Evolutionary conservation across 2,797 vertebrate species (phyloP).

Genomic region (Denticeps clupeoides): DNA sequence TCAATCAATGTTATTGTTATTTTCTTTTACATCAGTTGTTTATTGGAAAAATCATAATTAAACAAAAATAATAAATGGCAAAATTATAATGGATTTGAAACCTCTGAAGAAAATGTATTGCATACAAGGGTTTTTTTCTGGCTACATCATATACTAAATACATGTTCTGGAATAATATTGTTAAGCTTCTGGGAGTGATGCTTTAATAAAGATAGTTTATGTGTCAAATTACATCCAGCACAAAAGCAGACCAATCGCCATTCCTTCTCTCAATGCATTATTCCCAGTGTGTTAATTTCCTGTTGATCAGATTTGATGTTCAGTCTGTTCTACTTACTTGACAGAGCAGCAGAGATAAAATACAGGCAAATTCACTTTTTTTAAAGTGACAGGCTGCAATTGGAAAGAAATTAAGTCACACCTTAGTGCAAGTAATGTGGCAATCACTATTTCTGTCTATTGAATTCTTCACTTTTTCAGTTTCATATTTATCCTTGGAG

Average conservation of each 20-base stretch:
- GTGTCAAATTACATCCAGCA: slow-evolving; percentile 60
- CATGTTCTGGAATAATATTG: no score
- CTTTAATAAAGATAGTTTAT: slow-evolving; percentile 22
- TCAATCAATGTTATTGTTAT: no score
- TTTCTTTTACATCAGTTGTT: no score
- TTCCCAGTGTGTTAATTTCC: slow-evolving; percentile 66
- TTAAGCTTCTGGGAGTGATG: background rate
- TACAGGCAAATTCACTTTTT: slow-evolving; percentile 84
- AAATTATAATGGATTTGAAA: no score
- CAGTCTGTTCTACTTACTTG: slow-evolving; percentile 69
- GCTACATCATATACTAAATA: no score
- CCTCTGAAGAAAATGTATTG: no score
- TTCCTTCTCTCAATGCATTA: slow-evolving; percentile 61
- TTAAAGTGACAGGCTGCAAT: slow-evolving; percentile 89
- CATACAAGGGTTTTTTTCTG: no score
- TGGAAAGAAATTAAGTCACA: slow-evolving; percentile 94
- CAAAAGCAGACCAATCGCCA: slow-evolving; percentile 55
- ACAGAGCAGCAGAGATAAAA: slow-evolving; percentile 85
- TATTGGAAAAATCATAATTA: no score
- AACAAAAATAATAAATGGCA: no score
- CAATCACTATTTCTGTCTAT: slow-evolving; percentile 89
- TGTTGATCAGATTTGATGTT: slow-evolving; percentile 85
- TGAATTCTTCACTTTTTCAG: slow-evolving; percentile 73
- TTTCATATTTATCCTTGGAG: slow-evolving; percentile 92
- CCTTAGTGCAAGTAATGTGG: slow-evolving; percentile 83